Conservation (phyloP, 2,113 vertebrate genomes). For the Clarias gariepinus region DNA sequence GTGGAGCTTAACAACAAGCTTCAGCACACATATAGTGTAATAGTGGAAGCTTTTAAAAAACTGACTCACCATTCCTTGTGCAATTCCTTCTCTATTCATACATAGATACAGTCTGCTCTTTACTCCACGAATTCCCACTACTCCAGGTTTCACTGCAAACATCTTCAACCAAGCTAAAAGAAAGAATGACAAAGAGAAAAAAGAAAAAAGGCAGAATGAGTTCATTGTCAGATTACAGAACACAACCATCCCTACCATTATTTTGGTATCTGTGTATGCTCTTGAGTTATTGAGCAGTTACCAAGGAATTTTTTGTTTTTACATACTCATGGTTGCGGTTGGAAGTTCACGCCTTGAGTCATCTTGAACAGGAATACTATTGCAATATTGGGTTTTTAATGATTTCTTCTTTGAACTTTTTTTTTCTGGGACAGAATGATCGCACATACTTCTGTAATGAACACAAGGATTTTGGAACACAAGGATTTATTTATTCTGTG, state of each 20-base stretch:
- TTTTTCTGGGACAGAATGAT: no score
- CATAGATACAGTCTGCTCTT: conserved; percentile 67
- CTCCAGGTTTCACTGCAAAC: conserved; percentile 65
- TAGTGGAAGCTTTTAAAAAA: background rate
- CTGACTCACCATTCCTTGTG: conserved; percentile 59
- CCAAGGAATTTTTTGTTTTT: background rate
- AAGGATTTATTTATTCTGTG: no score
- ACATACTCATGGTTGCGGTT: background rate
- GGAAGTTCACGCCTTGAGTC: no score
- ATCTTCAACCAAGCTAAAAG: conserved; percentile 65
- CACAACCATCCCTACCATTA: background rate
- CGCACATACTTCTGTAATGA: no score
- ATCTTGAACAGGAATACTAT: no score
- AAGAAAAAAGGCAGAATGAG: conserved; percentile 14
- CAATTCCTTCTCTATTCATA: conserved; percentile 61
- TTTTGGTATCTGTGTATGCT: background rate
- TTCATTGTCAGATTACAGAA: background rate
- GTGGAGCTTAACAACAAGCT: background rate
- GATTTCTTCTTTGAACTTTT: no score
- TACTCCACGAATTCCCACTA: conserved; percentile 69
- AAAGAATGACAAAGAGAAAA: conserved; percentile 2
- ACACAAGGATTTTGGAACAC: no score
- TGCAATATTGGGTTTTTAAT: no score
- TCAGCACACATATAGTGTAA: background rate
- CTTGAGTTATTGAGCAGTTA: background rate